Evolutionary conservation across 2,888 invertebrate species (phyloP), one percentile per base, ranked within the genome.

Genomic region (Parnassius smintheus): DNA sequence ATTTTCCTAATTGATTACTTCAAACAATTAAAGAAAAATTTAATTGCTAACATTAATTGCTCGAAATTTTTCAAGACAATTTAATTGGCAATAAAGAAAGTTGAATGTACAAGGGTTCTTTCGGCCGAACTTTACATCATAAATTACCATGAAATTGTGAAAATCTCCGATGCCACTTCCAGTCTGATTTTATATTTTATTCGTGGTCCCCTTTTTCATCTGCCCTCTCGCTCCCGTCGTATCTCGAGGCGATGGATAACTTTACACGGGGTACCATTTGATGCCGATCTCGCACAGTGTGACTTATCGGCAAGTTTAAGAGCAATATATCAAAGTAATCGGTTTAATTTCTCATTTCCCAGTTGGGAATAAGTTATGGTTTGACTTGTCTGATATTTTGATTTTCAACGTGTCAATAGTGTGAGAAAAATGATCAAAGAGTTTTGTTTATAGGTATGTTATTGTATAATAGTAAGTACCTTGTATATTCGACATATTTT

Each of bases 321-420:
- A 77, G 82, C 82, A 75, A 91, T 91, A 88, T 89, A 89, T 91
- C 91, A 91, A 86, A 85, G 88, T 90, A 89, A 91, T 90, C 85
- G 88, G 82, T 86, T 91, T 89, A 91, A 90, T 91, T 90, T 90
- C 91, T 90, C 90, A 90, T 90, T 86, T 88, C 82, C 83, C 82
- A 82, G 81, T 85, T 83, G 80, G 78, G 82, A 73, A 76, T 70
- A 81, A 86, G 81, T 86, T 85, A 81, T 85, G 85, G 81, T 82
- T 82, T 85, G 84, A 77, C 82, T 81, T 76, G 76, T 80, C 79
- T 82, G 82, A 85, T 85, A 81, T 69, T 72, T 73, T 82, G 80
- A 84, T 82, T 81, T 81, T 77, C 74, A 71, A 75, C 71, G 71
- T 56, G 53, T 53, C 52, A 60, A 48, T 48, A 22, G 45, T 9